phyloP scores from a whole-genome alignment of 2,888 invertebrate genomes.

The Cephus runcator region DNA sequence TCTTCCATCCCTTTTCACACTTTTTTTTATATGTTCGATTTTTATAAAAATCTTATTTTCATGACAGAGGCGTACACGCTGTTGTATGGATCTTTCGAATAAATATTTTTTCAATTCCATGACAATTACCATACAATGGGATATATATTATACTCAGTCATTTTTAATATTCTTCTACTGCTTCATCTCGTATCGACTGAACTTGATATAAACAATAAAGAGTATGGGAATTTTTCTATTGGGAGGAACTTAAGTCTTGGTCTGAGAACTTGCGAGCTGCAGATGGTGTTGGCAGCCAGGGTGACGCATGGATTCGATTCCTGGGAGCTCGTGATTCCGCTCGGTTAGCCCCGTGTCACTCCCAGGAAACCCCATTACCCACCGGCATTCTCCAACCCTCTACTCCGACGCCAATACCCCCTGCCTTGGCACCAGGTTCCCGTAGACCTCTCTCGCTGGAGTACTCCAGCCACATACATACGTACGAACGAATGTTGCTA shows the following conservation, averaged over 20 bases:
- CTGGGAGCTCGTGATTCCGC: constrained; percentile 66
- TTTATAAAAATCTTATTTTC: background rate
- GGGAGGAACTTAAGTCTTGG: constrained; percentile 26
- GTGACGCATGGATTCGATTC: constrained; percentile 66
- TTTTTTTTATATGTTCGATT: background rate
- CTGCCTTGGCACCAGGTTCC: constrained; percentile 11
- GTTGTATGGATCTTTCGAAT: background rate
- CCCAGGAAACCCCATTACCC: constrained; percentile 65
- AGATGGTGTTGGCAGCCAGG: constrained; percentile 65
- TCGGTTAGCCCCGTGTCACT: constrained; percentile 66
- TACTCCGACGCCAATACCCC: constrained; percentile 14
- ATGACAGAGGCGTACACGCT: background rate
- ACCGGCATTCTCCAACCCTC: constrained; percentile 19
- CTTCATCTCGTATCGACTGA: background rate
- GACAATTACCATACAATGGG: background rate
- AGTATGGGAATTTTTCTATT: constrained; percentile 34
- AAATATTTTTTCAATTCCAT: background rate
- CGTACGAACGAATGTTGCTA: constrained; percentile 13
- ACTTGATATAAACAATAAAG: background rate
- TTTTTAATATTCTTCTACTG: background rate
- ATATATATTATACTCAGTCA: background rate
- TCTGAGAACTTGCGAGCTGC: constrained; percentile 55
- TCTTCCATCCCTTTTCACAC: background rate
- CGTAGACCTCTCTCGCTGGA: constrained; percentile 23
- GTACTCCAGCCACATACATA: constrained; percentile 15